Percentiles rank a stretch among this genome's conserved stretches.
phyloP scores from a whole-genome alignment of 2,888 invertebrate genomes.

The Morpho helenor region DNA sequence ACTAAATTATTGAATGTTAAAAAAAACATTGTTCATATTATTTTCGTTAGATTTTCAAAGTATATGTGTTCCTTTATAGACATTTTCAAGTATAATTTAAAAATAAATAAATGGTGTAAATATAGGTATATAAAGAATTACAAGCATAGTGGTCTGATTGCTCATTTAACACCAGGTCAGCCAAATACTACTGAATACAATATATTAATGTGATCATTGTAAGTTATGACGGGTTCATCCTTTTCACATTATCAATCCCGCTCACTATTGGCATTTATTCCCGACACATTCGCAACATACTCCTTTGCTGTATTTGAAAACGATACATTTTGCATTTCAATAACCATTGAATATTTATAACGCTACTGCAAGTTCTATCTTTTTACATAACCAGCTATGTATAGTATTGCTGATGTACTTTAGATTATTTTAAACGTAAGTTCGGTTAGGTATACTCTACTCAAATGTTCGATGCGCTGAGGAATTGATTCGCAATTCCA shows the following conservation, averaged over 20 bases:
- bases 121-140: too few species aligned
- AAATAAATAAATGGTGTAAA: too few species aligned
- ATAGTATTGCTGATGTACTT: neutral
- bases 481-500: conserved; percentile 48
- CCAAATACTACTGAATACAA: neutral
- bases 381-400: conserved; percentile 9
- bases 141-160: too few species aligned
- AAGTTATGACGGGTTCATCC: conserved; percentile 36
- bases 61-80: too few species aligned
- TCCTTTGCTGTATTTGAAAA: neutral
- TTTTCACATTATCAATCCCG: conserved; percentile 43
- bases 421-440: too few species aligned
- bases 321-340: neutral
- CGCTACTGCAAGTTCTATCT: too few species aligned
- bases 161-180: too few species aligned
- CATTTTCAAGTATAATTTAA: too few species aligned
- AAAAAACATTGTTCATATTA: too few species aligned
- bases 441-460: neutral
- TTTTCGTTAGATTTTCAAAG: too few species aligned
- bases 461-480: conserved; percentile 27
- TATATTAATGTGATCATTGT: conserved; percentile 16
- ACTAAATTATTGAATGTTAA: too few species aligned
- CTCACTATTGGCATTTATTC: conserved; percentile 42
- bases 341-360: conserved; percentile 8
- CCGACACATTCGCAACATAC: conserved; percentile 37